Base-by-base conservation (phyloP, 2,113 vertebrate species). In the Murina feae region DNA sequence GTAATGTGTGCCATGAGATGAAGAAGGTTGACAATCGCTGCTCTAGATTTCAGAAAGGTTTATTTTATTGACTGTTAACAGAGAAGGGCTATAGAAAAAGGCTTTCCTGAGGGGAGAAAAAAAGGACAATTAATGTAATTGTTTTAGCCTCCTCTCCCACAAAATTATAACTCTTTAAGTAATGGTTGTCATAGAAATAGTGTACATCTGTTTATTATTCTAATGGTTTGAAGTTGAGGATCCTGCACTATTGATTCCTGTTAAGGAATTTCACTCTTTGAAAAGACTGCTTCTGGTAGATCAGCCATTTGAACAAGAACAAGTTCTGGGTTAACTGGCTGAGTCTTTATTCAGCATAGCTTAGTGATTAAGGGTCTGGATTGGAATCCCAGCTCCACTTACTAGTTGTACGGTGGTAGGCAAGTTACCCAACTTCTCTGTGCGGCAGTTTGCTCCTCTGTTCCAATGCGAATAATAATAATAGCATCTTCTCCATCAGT, bases 61-160 rank as follows among this genome's bases (percentile, higher is more conserved):
- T 78, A 69, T 88, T 90, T 82, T 81, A 35, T 92, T 10, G 49
- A 35, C n/a, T 0, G 3, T 86, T 65, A 81, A 78, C 3, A 86
- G 92, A 95, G 11, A 79, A 91, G 49, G 35, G 17, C 42, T 91
- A 95, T 60, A 95, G 49, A 66, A 55, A 95, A 92, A 93, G 78
- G 6, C 53, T 91, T 84, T 84, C 71, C 9, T 49, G 3, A 16
- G 17, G 32, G 2, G 14, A 69, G 14, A 69, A 76, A 44, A 51
- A 72, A 82, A 53, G 49, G 37, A 71, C 42, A 75, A 63, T 21
- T 42, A 86, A 66, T 91, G 16, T 17, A 81, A 51, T 92, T 91
- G 47, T 78, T 91, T 93, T 51, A 75, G n/a, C 16, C 1, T 49
- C 30, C 6, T 83, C 35, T 75, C 6, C 47, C 14, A 32, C 49